Conservation (phyloP, 1,140 invertebrate species). For the Odontomachus brunneus region DNA sequence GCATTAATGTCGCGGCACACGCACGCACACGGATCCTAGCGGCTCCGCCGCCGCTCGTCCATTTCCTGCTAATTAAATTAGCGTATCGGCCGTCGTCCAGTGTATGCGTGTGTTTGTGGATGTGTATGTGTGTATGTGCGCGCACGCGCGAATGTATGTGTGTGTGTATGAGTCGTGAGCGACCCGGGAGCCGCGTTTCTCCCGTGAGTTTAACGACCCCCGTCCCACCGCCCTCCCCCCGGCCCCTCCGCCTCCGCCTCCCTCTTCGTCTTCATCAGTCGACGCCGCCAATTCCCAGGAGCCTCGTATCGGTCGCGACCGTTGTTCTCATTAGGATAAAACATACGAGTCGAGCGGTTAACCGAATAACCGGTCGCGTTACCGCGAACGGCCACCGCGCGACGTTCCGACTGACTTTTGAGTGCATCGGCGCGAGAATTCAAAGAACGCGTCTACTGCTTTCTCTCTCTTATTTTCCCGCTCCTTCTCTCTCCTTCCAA, state of each 20-base stretch:
- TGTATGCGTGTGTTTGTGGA: too few species aligned
- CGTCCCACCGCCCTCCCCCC: slow-evolving; percentile 47
- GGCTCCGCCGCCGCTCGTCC: slow-evolving; percentile 51
- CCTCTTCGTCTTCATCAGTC: slow-evolving; percentile 80
- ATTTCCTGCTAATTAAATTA: slow-evolving; percentile 83
- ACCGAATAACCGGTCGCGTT: slow-evolving; percentile 78
- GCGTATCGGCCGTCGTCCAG: slow-evolving; percentile 75
- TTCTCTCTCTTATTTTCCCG: background rate
- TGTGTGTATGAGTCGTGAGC: slow-evolving; percentile 64
- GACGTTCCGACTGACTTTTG: background rate
- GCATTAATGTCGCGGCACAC: slow-evolving; percentile 71
- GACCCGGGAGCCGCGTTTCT: slow-evolving; percentile 61
- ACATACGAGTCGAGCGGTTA: slow-evolving; percentile 78
- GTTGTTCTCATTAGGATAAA: slow-evolving; percentile 84
- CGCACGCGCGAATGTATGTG: too few species aligned
- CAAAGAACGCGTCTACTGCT: background rate
- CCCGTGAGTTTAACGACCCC: slow-evolving; percentile 70
- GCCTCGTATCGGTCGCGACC: slow-evolving; percentile 78
- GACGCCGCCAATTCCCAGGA: slow-evolving; percentile 79
- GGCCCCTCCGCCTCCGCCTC: slow-evolving; percentile 49
- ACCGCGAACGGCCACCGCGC: slow-evolving; percentile 50
- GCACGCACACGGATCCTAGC: slow-evolving; percentile 68
- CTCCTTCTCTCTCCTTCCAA: too few species aligned
- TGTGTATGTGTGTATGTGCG: background rate
- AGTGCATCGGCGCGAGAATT: slow-evolving; percentile 1